Conservation (phyloP, 1,140 invertebrate genomes). For the Drosophila lini region DNA sequence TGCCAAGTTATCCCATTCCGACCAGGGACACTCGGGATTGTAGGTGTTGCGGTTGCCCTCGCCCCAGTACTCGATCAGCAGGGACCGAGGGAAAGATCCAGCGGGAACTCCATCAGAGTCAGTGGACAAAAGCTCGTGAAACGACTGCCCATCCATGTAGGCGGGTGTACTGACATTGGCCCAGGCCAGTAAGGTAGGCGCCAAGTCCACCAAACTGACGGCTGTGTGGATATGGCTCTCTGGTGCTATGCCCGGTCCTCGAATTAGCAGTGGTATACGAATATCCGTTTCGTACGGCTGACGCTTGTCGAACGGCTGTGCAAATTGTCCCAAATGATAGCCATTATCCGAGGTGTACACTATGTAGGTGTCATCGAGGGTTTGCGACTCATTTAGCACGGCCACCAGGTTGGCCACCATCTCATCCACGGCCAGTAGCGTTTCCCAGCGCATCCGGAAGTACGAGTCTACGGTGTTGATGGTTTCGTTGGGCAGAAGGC, state of each 20-base stretch:
- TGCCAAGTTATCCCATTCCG: slow-evolving; percentile 85
- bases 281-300: slow-evolving; percentile 96
- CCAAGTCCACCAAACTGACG: slow-evolving; percentile 91
- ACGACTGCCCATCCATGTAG: slow-evolving; percentile 87
- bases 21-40: slow-evolving; percentile 86
- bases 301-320: slow-evolving; percentile 93
- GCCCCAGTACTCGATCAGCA: slow-evolving; percentile 92
- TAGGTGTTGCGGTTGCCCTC: slow-evolving; percentile 87
- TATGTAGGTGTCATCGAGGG: slow-evolving; percentile 91
- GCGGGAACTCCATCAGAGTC: neutral
- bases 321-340: slow-evolving; percentile 95
- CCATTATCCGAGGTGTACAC: slow-evolving; percentile 96
- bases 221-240: slow-evolving; percentile 85
- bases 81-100: slow-evolving; percentile 77
- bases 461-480: slow-evolving; percentile 88
- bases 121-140: slow-evolving; percentile 79
- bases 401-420: slow-evolving; percentile 89
- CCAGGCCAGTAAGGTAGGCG: slow-evolving; percentile 91
- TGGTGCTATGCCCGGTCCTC: slow-evolving; percentile 88
- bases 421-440: slow-evolving; percentile 94
- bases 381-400: slow-evolving; percentile 85
- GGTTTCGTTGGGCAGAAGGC: slow-evolving; percentile 86
- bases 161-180: slow-evolving; percentile 82
- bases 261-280: slow-evolving; percentile 91
- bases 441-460: slow-evolving; percentile 90